Evolutionary conservation across 2,888 invertebrate species (phyloP), one percentile per base, ranked within the genome.

Genomic region (Amaurobius ferox): DNA sequence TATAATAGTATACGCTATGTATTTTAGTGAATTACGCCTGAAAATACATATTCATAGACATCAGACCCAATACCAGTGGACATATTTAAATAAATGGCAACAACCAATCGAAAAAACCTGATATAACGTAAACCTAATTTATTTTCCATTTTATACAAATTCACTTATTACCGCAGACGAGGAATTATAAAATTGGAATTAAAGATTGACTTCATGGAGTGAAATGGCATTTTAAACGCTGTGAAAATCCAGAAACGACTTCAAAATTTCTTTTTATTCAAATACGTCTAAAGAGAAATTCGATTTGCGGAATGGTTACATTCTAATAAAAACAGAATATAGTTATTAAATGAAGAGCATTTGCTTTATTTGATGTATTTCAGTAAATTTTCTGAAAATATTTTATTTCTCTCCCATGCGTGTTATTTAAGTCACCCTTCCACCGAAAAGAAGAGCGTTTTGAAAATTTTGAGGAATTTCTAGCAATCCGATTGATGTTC

Each of bases 231-330:
- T 55, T 23, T 55, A 55, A 55, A 55, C 55, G 23, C 55, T 23
- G 23, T 23, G 23, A 1, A 3, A 23, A n/a, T 23, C 2, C 23
- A 23, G 55, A 11, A 55, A 55, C 23, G 55, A 55, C 55, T 55
- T 55, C 44, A 2, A 44, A 16, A 23, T 23, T 11, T 23, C 5
- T 55, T 16, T 55, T 55, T 55, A 55, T 55, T 23, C 19, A 55
- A 55, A 55, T 6, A 23, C 19, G 23, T 23, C 55, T 23, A 23
- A 23, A 55, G 55, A 55, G 55, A 23, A 55, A 55, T 55, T 55
- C 55, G 55, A 55, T 55, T 55, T 55, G 23, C 55, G 23, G 55
- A 19, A 55, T 55, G 55, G 55, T 55, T 55, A 55, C 55, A 23
- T 55, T 2, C 55, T 55, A 55, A n/a, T 55, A 55, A 55, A 55